Base-by-base conservation (phyloP, 1,140 invertebrate species). In the Planococcus citri region DNA sequence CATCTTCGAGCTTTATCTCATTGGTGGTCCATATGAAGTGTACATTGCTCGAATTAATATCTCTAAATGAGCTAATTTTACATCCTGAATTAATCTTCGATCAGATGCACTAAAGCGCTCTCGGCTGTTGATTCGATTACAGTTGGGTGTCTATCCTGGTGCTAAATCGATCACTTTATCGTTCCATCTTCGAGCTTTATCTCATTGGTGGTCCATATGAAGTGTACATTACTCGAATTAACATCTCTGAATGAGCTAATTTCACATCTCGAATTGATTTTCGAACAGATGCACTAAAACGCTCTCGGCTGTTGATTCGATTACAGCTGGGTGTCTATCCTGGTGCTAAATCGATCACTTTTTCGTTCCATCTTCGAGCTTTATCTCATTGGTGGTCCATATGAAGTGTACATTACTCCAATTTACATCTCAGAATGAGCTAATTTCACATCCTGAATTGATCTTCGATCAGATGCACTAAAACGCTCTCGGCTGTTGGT, bases 281-380 rank as follows among this genome's bases (percentile, higher is more conserved):
- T n/a, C n/a, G n/a, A n/a, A n/a, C n/a, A 33, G 29, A 33, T 33
- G 20, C 60, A 33, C 22, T 24, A 4, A 25, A 51, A 64, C 60
- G 60, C 60, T 4, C 60, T 64, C 22, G 22, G 10, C 25, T 27
- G 20, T 27, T 64, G 10, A 17, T 6, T 24, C 24, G 4, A 14
- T 51, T 3, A 51, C n/a, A 17, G 25, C 24, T 64, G 60, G 22
- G 25, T 10, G 10, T 64, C 60, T 64, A 64, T 64, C 60, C 60
- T 64, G 60, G 60, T 64, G 60, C 60, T 64, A 64, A 24, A 64
- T 64, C 21, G 20, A 64, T 64, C 10, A 64, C 60, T 64, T 64
- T 14, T 27, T 64, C 60, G 60, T 64, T 64, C 22, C 60, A 64
- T 25, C 10, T 24, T 25, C 6, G 20, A 24, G 3, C 10, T 25